A percentile compares a stretch with the other conserved stretches of the same genome.
Evolutionary conservation across 2,797 vertebrate genomes (phyloP).

Genomic region (Podarcis siculus): DNA sequence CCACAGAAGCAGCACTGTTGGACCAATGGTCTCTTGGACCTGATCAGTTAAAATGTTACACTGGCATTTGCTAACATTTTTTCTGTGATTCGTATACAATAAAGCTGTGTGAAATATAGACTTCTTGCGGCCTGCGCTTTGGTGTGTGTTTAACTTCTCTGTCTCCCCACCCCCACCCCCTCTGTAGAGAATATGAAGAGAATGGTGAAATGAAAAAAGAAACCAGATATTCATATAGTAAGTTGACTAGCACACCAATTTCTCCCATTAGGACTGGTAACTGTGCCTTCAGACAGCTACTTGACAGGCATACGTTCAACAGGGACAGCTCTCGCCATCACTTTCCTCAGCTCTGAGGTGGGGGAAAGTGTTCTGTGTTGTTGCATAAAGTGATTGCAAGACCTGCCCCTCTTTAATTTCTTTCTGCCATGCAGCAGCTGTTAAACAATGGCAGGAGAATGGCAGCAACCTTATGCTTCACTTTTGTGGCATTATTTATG

Average conservation of each 20-base stretch:
- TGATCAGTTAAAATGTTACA: not conserved
- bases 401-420: not conserved
- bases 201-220: constrained; percentile 81
- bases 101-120: not conserved
- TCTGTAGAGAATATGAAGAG: constrained; percentile 80
- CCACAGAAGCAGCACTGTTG: not conserved
- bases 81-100: not conserved
- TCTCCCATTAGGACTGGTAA: not conserved
- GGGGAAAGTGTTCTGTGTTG: not conserved
- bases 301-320: not conserved
- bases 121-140: constrained; percentile 38
- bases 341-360: not conserved
- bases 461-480: not conserved
- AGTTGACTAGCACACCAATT: constrained; percentile 54
- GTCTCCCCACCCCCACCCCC: not conserved
- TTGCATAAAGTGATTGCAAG: not conserved
- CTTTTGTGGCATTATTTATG: not conserved
- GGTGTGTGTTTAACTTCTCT: not conserved
- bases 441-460: not conserved
- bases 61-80: not conserved
- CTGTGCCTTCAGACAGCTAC: not conserved
- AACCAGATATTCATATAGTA: constrained; percentile 82
- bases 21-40: not conserved
- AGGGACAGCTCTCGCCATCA: fast-evolving
- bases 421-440: not conserved